A percentile compares a stretch with the other conserved stretches of the same genome.
These are phyloP conservation scores for Solenopsis fugax DNA, from an alignment of 1,140 invertebrate species.

Conservation along the genomic window DNA sequence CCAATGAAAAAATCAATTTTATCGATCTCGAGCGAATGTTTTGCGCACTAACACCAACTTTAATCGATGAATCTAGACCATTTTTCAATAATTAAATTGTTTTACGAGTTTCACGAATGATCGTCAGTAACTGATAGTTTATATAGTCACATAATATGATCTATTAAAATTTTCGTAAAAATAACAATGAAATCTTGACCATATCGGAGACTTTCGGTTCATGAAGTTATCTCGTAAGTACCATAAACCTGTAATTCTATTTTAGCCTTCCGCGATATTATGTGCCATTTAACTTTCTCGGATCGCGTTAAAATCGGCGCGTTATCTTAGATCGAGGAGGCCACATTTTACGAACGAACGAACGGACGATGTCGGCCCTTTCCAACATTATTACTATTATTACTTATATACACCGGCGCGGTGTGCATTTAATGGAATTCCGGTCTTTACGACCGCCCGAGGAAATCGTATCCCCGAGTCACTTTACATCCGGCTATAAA, in stretches of 20 bases:
- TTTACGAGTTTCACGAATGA: not conserved
- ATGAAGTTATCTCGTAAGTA: constrained; percentile 36
- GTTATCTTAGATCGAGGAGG: constrained; percentile 42
- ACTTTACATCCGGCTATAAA: constrained; percentile 66
- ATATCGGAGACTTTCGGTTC: not conserved
- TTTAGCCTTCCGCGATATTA: constrained; percentile 31
- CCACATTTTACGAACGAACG: constrained; percentile 31
- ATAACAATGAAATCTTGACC: not conserved
- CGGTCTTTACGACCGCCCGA: constrained; percentile 64
- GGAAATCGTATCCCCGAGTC: constrained; percentile 39
- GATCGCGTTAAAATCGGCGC: constrained; percentile 49
- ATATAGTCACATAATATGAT: not conserved
- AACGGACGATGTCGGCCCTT: constrained; percentile 12
- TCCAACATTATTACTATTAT: constrained; percentile 54
- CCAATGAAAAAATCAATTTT: constrained; percentile 70
- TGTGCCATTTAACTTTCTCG: constrained; percentile 40
- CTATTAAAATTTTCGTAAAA: not conserved
- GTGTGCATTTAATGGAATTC: constrained; percentile 51
- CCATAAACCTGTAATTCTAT: constrained; percentile 46
- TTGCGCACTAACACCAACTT: constrained; percentile 5
- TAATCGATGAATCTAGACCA: constrained; percentile 34
- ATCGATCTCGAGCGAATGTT: constrained; percentile 50
- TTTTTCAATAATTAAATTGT: constrained; percentile 17
- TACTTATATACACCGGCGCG: constrained; percentile 45
- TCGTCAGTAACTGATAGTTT: not conserved